Evolutionary conservation across 2,113 vertebrate genomes (phyloP).

Genomic region (Ginglymostoma cirratum): DNA sequence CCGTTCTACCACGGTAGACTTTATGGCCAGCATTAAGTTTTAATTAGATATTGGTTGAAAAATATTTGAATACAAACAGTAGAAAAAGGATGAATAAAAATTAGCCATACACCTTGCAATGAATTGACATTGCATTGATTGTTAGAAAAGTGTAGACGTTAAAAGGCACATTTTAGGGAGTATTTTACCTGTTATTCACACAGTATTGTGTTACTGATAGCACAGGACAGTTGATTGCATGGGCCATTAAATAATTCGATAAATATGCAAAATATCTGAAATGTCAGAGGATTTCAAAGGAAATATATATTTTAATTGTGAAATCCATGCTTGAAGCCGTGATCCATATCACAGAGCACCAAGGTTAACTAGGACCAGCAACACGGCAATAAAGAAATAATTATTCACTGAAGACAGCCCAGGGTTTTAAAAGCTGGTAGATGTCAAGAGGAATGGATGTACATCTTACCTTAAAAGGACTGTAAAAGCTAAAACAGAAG

Average conservation of each 20-base stretch:
- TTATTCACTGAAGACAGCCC: not conserved
- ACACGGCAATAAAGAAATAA: not conserved
- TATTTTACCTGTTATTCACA: not conserved
- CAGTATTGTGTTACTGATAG: not conserved
- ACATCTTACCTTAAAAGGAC: not conserved
- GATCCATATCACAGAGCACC: not conserved
- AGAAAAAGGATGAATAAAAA: not conserved
- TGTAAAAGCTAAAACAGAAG: not conserved
- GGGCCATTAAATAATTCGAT: not conserved
- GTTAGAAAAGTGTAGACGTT: no score
- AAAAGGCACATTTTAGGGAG: not conserved
- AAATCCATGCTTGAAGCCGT: not conserved
- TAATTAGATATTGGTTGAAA: slow-evolving; percentile 1
- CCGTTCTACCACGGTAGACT: not conserved
- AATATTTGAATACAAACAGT: not conserved
- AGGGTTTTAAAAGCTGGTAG: not conserved
- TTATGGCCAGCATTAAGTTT: not conserved
- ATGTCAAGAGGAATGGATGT: not conserved
- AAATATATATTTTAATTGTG: not conserved
- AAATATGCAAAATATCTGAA: not conserved
- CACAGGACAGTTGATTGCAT: not conserved
- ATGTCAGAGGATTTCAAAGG: not conserved
- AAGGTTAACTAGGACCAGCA: not conserved
- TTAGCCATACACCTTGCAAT: not conserved
- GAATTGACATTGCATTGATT: not conserved